Conservation (phyloP, 30 jellyfish, hydroid and myxozoan genomes). For the Hydractinia echinata region DNA sequence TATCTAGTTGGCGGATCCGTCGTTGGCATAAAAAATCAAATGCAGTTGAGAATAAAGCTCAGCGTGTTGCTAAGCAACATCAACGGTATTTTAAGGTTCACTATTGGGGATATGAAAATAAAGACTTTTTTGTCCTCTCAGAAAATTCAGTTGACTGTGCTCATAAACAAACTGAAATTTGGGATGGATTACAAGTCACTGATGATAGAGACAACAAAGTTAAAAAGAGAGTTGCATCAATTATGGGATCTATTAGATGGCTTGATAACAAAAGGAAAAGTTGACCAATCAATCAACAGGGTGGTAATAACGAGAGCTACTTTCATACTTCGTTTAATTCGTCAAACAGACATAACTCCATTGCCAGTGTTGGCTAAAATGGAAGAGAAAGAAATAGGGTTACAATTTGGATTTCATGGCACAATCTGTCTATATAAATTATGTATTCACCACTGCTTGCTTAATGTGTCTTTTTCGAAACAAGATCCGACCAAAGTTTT, state of each 20-base stretch:
- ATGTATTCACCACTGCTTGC: slow-evolving; percentile 6
- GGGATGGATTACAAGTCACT: not conserved
- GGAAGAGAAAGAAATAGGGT: not conserved
- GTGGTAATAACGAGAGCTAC: not conserved
- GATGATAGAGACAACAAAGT: not conserved
- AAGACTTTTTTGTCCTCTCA: not conserved
- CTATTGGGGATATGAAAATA: not conserved
- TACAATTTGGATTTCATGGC: not conserved
- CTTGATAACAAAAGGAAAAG: not conserved
- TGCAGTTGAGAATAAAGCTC: slow-evolving; percentile 5
- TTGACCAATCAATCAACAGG: not conserved
- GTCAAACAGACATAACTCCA: slow-evolving; percentile 7
- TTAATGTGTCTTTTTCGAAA: not conserved
- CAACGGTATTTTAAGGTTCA: not conserved
- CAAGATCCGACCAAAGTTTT: not conserved
- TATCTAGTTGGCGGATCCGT: not conserved
- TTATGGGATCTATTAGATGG: slow-evolving; percentile 13
- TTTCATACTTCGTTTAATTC: not conserved
- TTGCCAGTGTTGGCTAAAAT: not conserved
- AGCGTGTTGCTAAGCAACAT: slow-evolving; percentile 1
- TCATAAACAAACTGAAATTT: not conserved
- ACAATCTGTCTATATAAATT: not conserved
- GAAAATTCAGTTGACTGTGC: not conserved
- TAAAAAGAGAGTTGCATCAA: not conserved
- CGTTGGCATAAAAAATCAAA: slow-evolving; percentile 1